Base-by-base conservation (phyloP, 1,140 invertebrate genomes). In the Amphibalanus amphitrite region DNA sequence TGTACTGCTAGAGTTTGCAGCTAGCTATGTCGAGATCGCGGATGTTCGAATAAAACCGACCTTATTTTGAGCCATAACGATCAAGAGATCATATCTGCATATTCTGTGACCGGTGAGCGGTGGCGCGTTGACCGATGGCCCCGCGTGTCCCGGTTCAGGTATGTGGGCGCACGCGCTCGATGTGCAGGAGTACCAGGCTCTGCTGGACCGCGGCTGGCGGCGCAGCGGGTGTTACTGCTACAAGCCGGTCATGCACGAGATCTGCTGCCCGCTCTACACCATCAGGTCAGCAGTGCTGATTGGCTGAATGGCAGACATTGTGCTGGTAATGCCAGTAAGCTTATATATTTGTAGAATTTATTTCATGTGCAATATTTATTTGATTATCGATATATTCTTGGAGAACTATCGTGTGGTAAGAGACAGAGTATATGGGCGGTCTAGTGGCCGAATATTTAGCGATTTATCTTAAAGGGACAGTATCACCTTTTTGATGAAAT, bases 191-290 rank as follows among this genome's bases (percentile, higher is more conserved):
- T 73, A 73, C 64, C 75, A 77, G 82, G 85, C 88, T 78, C 83
- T 99, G 38, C 92, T 98, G 73, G 92, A 98, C 79, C 83, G 95
- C 79, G 96, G 96, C 59, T 98, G 95, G 96, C 85, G 96, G 78
- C 84, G 96, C 77, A 96, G 93, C 78, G 97, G 97, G 28, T 86
- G 88, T 78, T 98, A 97, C 82, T 90, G 92, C 79, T 99, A 99
- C 79, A 99, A 98, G 80, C 93, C 95, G 17, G 87, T 84, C 13
- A 92, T 97, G 86, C 82, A 90, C 75, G 79, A 83, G 67, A 95
- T 89, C 17, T 99, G 97, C 79, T 99, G 97, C 82, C 95, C 96
- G 29, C 85, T 88, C 78, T 98, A 98, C 79, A 96, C 97, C 10
- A 98, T 99, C 67, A 89, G 85, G 90, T 92, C 81, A 78, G 79